Base-by-base conservation (phyloP, 2,888 invertebrate genomes). In the Chaetogeoica ovagalla region DNA sequence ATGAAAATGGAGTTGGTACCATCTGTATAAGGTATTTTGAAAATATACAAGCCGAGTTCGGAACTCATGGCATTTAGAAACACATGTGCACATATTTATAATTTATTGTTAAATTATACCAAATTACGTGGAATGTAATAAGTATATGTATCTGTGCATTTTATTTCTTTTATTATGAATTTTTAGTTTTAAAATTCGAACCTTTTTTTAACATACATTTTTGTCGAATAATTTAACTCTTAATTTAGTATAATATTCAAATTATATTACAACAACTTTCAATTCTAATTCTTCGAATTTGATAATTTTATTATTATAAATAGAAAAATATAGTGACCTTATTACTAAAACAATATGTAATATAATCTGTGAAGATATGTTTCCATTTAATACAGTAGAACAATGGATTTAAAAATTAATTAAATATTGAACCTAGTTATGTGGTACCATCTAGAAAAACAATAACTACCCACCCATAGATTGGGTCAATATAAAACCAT, bases 381-480 rank as follows among this genome's bases (percentile, higher is more conserved):
- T 65, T 37, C 65, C 65, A 65, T 19, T 65, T 39, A 65, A 39
- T 65, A 65, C 65, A 39, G 65, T 65, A 39, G 65, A 65, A 39
- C 65, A 39, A n/a, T 37, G 39, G 65, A 37, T 65, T 65, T 39
- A 65, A 65, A 65, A 65, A 65, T 9, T 15, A 37, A 65, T 37
- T 65, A 8, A 65, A 65, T 65, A 8, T 65, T 17, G 65, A 65
- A 39, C 65, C 65, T 37, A 65, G 39, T 65, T 65, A 65, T 39
- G 19, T 19, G 0, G 43, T 66, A 8, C 43, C 39, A 37, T 66
- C 19, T 66, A 66, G 65, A 43, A 66, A 66, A 66, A 66, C 39
- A 66, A 66, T 65, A 39, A 37, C 30, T n/a, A 65, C n/a, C 30
- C 4, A 30, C 65, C 13, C 65, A 39, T 66, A 66, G 37, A 39